Evolutionary conservation across 2,797 vertebrate species (phyloP).

Genomic region (Tenualosa thibaudeaui): DNA sequence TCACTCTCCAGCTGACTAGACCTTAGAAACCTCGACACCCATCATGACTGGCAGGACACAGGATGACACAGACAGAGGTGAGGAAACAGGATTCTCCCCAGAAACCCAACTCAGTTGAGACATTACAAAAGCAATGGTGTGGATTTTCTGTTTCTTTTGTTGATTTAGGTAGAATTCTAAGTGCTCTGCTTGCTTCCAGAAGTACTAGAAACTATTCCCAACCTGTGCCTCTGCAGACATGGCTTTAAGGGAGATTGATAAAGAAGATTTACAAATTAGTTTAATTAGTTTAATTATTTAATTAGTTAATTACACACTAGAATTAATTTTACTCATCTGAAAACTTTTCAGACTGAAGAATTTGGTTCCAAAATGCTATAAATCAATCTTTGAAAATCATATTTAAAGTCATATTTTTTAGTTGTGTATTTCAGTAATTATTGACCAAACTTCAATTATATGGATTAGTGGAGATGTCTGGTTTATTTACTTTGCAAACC

Average conservation of each 20-base stretch:
- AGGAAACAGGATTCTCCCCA: conserved; percentile 1
- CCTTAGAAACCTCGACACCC: not conserved
- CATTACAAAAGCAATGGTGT: not conserved
- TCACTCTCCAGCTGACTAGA: not conserved
- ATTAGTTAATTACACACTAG: not conserved
- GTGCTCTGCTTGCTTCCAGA: no score
- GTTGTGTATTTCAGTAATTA: no score
- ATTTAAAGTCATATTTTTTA: no score
- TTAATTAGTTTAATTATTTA: no score
- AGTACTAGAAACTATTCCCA: no score
- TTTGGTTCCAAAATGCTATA: no score
- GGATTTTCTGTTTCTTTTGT: not conserved
- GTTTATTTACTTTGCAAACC: not conserved
- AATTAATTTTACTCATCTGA: no score
- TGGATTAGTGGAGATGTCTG: not conserved
- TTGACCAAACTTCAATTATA: no score
- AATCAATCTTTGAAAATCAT: no score
- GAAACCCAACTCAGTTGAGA: not conserved
- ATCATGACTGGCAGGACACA: not conserved
- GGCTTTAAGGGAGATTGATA: not conserved
- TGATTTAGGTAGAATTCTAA: not conserved
- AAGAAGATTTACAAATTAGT: not conserved
- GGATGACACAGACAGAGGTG: not conserved
- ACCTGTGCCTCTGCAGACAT: not conserved
- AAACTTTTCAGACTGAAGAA: no score